Base-by-base conservation (phyloP, 2,797 vertebrate genomes). In the Gila robusta region DNA sequence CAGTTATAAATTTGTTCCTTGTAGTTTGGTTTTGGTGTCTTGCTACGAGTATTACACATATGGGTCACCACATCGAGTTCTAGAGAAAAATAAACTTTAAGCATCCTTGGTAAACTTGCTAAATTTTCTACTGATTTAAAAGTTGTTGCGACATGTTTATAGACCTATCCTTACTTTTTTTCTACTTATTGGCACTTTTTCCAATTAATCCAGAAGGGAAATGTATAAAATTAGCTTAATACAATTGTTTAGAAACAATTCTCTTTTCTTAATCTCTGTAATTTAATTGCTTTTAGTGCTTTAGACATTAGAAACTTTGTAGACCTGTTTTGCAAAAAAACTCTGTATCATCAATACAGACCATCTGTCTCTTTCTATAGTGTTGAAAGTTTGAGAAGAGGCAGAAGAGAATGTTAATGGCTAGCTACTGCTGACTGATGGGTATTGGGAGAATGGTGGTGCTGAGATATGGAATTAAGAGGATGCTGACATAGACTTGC, bases 371-470 rank as follows among this genome's bases (percentile, higher is more conserved):
- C 77, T 81, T 64, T 56, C 41, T 71, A 49, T 73, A 86, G 84
- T 83, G 83, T 71, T 83, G 71, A 71, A 74, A 84, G 73, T 82
- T 86, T 81, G 79, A 82, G 62, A 73, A 44, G 83, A 62, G 28
- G 54, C 56, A 69, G 37, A 73, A 49, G 79, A 82, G 85, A 76
- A 84, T 84, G 77, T 86, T 90, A 83, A 74, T 81, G 84, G 85
- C 37, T 70, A 23, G 84, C 82, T 47, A 16, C 71, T 85, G 79
- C 81, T 90, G 89, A 90, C 84, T 87, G 90, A 91, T 81, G 81
- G 83, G 83, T 78, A 59, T 64, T 39, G 71, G 54, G 70, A 84
- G 85, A 89, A 83, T 52, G 35, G 85, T 78, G 80, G 80, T 88
- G 87, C 85, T 89, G 82, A 81, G 81, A 85, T 85, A 82, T 84